Evolutionary conservation across 2,888 invertebrate genomes (phyloP).

Genomic region (Quadriops clusia): DNA sequence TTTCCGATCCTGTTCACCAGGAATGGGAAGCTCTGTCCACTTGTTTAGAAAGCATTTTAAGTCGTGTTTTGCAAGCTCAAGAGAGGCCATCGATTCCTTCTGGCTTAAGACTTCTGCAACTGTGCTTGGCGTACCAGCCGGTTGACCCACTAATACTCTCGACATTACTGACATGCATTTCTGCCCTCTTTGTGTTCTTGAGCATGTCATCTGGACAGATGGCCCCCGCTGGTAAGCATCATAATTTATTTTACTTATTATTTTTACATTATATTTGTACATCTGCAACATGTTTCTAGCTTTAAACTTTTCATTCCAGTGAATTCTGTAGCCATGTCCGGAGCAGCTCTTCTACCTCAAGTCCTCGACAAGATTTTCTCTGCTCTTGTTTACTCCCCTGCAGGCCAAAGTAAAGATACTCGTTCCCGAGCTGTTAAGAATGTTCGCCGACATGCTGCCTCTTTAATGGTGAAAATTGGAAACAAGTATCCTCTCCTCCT

Average conservation of each 20-base stretch:
- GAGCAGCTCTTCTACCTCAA: conserved; percentile 57
- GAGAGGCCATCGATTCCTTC: conserved; percentile 64
- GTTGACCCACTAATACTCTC: conserved; percentile 73
- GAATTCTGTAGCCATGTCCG: conserved; percentile 50
- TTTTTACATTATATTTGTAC: background rate
- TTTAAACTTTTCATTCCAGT: no score
- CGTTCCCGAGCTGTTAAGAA: conserved; percentile 69
- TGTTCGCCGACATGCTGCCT: conserved; percentile 79
- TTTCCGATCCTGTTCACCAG: conserved; percentile 56
- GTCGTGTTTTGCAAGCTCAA: conserved; percentile 58
- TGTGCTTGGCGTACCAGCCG: conserved; percentile 65
- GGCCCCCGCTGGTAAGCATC: conserved; percentile 34
- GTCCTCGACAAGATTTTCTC: conserved; percentile 85
- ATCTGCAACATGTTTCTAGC: background rate
- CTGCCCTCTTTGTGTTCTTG: conserved; percentile 82
- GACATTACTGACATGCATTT: conserved; percentile 78
- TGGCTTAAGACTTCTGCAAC: conserved; percentile 65
- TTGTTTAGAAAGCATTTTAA: conserved; percentile 72
- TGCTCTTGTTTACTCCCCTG: conserved; percentile 61
- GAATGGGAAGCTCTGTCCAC: conserved; percentile 76
- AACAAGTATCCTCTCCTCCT: conserved; percentile 76
- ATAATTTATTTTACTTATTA: conserved; percentile 1
- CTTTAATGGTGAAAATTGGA: conserved; percentile 79
- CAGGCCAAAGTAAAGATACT: conserved; percentile 50
- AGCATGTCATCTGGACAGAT: conserved; percentile 77